Evolutionary conservation across 2,888 invertebrate species (phyloP).

Genomic region (Drosophila borborema): DNA sequence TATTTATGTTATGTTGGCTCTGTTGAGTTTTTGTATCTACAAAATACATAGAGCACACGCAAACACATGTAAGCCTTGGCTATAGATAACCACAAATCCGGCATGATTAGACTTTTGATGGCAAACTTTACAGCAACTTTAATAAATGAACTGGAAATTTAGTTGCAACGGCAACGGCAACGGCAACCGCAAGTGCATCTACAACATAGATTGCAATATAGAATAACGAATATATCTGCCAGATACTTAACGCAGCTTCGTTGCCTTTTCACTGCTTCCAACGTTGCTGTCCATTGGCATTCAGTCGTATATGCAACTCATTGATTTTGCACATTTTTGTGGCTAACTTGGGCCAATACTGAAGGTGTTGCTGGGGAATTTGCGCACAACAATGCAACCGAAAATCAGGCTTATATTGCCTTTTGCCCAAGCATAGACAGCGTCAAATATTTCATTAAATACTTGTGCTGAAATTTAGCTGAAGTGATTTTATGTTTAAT

Average conservation of each 20-base stretch:
- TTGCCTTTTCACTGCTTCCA: constrained; percentile 28
- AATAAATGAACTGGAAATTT: constrained; percentile 72
- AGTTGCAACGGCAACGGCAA: constrained; percentile 47
- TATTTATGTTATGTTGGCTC: constrained; percentile 65
- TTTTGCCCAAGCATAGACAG: constrained; percentile 1
- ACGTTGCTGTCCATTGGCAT: constrained; percentile 18
- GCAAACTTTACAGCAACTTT: constrained; percentile 65
- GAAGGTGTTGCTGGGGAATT: constrained; percentile 53
- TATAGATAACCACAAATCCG: constrained; percentile 69
- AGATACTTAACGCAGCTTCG: constrained; percentile 46
- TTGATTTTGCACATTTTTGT: constrained; percentile 57
- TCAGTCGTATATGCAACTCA: constrained; percentile 49
- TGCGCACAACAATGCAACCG: constrained; percentile 20
- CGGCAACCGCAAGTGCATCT: constrained; percentile 52
- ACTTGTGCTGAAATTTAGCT: constrained; percentile 2
- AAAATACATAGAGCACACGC: constrained; percentile 40
- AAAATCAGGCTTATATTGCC: constrained; percentile 23
- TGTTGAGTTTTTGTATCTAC: constrained; percentile 63
- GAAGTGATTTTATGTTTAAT: neutral
- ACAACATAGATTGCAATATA: constrained; percentile 9
- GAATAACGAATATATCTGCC: constrained; percentile 20
- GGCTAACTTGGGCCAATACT: constrained; percentile 19
- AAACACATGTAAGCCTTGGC: constrained; percentile 54
- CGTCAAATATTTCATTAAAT: constrained; percentile 35
- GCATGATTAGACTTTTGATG: constrained; percentile 72